These are phyloP conservation scores for Columba janthina DNA, from an alignment of 2,113 vertebrate species.

Conservation along the genomic window DNA sequence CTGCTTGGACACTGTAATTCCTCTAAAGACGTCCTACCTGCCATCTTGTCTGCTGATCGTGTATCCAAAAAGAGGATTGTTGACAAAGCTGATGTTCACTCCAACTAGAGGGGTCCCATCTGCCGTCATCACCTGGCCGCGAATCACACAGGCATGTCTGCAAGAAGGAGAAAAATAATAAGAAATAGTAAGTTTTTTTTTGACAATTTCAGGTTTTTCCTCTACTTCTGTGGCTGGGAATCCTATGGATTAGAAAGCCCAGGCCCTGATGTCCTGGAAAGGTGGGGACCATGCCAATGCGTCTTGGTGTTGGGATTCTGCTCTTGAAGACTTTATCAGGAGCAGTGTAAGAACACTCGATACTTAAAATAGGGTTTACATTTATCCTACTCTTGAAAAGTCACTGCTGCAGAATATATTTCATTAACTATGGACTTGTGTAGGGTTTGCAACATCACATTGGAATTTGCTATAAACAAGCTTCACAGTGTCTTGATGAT, in stretches of 20 bases:
- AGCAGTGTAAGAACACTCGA: background rate
- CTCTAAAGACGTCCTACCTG: constrained; percentile 78
- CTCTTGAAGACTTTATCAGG: background rate
- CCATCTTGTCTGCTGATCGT: constrained; percentile 96
- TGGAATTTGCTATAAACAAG: background rate
- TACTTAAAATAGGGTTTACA: background rate
- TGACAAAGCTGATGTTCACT: constrained; percentile 97
- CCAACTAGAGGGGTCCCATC: constrained; percentile 97
- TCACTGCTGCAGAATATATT: background rate
- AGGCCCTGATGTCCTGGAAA: background rate
- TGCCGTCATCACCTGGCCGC: constrained; percentile 95
- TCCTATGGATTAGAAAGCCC: background rate
- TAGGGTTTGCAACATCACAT: background rate
- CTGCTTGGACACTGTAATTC: background rate
- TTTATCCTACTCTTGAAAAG: background rate
- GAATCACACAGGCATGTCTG: constrained; percentile 95
- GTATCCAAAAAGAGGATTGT: constrained; percentile 90
- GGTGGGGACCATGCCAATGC: accelerated
- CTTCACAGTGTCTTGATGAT: background rate
- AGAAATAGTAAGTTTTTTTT: background rate
- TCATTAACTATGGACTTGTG: background rate
- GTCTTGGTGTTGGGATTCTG: background rate
- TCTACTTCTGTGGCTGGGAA: background rate
- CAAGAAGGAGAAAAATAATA: background rate
- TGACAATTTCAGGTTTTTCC: background rate